Evolutionary conservation across 2,113 vertebrate genomes (phyloP), one percentile per base, ranked within the genome.

Genomic region (Dicaeum eximium): DNA sequence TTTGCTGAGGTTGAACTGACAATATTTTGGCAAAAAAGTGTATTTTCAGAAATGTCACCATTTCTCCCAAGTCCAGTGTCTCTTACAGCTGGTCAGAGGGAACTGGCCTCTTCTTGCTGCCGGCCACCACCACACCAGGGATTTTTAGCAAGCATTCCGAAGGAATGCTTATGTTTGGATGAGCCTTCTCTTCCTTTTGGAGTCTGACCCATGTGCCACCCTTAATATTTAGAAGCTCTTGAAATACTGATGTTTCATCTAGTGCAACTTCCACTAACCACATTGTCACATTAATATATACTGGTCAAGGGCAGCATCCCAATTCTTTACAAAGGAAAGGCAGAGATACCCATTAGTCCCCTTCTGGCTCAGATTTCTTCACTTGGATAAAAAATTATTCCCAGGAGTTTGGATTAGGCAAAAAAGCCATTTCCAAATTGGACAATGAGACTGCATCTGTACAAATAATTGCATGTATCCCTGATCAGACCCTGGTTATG

Each of bases 241-340:
- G 30, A 69, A 90, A 61, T n/a, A 24, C 5, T 80, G 47, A 7
- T 18, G 4, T 19, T 50, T 62, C 8, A 38, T 45, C 30, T 64
- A 4, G 7, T 58, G 11, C 10, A 64, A 22, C 2, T 6, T 82
- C 18, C 24, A 16, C 15, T 60, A 56, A 47, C 7, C 22, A 51
- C 8, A 44, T 0, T 42, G 12, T 3, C 15, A 69, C 12, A 33
- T 11, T 12, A 47, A 4, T 23, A 8, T 47, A 5, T 3, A 19
- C 4, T 2, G 2, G 21, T 51, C 40, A 47, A 66, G 10, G 10
- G 15, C 4, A 21, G 5, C 38, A 71, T 47, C 5, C 23, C 14
- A 31, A 4, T 16, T 70, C 6, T 50, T 58, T 51, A 28, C 19
- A n/a, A 58, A 80, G 4, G 7, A 9, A 73, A 89, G 30, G 14